phyloP scores from a whole-genome alignment of 64 coral and sea anemone species.

The Montipora cactus region DNA sequence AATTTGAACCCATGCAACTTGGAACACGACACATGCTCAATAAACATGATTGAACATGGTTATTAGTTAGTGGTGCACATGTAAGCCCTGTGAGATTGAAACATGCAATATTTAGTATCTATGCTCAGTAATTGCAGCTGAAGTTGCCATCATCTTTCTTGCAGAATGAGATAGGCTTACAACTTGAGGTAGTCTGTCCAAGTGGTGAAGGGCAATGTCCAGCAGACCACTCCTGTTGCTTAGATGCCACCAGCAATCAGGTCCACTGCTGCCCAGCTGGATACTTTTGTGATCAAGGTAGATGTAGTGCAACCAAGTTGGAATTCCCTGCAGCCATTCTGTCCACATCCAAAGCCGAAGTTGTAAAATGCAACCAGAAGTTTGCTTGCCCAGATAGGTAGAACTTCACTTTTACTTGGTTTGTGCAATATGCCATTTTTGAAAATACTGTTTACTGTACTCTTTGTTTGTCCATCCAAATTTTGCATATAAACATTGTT shows the following conservation, averaged over 20 bases:
- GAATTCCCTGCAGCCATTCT: constrained; percentile 14
- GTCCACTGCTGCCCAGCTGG: constrained; percentile 67
- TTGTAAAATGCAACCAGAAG: constrained; percentile 55
- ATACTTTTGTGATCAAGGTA: constrained; percentile 47
- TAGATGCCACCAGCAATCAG: neutral
- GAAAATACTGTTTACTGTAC: no score
- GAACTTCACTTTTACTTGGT: neutral
- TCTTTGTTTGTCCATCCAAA: no score
- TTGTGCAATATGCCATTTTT: no score
- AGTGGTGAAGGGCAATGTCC: constrained; percentile 38
- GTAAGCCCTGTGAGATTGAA: no score
- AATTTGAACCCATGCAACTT: no score
- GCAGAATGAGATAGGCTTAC: constrained; percentile 24
- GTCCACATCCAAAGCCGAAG: neutral
- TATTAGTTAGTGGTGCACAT: no score
- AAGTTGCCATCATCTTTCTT: neutral
- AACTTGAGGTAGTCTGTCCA: constrained; percentile 7
- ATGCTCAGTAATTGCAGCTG: no score
- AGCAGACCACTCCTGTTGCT: constrained; percentile 53
- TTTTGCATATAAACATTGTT: no score
- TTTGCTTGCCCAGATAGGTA: constrained; percentile 56
- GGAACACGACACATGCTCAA: no score
- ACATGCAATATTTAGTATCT: no score
- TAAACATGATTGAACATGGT: no score
- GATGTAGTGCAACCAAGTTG: constrained; percentile 25